Evolutionary conservation across 92 coral and sea anemone species (phyloP).

Genomic region (Phymanthus crucifer): DNA sequence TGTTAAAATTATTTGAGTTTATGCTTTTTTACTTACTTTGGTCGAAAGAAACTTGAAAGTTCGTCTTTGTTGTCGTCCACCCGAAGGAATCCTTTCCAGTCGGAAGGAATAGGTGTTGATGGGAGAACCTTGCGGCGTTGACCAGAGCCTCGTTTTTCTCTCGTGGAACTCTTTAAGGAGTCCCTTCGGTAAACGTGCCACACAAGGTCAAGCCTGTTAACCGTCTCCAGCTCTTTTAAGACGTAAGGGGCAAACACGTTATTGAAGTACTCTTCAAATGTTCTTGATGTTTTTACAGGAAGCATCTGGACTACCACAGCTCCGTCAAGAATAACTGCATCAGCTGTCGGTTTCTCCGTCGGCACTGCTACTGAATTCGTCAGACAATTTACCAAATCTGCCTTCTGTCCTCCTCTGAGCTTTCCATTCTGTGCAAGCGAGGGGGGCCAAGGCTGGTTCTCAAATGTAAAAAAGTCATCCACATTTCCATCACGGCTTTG

Average conservation of each 20-base stretch:
- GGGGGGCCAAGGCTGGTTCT: conserved; percentile 46
- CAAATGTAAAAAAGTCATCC: conserved; percentile 35
- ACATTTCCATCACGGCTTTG: conserved; percentile 35
- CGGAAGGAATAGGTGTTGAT: conserved; percentile 55
- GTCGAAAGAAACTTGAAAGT: conserved; percentile 42
- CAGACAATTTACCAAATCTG: conserved; percentile 41
- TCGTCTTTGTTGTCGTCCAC: conserved; percentile 60
- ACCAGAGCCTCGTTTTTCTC: conserved; percentile 67
- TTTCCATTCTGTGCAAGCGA: conserved; percentile 30
- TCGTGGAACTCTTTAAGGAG: conserved; percentile 67
- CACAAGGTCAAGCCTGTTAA: conserved; percentile 64
- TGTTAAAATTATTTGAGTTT: too few relatives aligned
- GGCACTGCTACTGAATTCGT: background rate
- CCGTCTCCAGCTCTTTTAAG: conserved; percentile 58
- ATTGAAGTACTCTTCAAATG: conserved; percentile 65
- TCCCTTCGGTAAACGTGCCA: conserved; percentile 64
- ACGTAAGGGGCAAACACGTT: conserved; percentile 65
- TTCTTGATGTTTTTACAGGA: conserved; percentile 54
- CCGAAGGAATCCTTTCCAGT: conserved; percentile 69
- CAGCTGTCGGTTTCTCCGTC: conserved; percentile 25
- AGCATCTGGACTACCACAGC: conserved; percentile 65
- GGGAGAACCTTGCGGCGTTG: conserved; percentile 71
- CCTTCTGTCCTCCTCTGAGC: conserved; percentile 45
- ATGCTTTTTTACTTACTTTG: too few relatives aligned
- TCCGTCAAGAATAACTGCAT: conserved; percentile 72